Conservation (phyloP, 1,140 invertebrate species). For the Manduca sexta region DNA sequence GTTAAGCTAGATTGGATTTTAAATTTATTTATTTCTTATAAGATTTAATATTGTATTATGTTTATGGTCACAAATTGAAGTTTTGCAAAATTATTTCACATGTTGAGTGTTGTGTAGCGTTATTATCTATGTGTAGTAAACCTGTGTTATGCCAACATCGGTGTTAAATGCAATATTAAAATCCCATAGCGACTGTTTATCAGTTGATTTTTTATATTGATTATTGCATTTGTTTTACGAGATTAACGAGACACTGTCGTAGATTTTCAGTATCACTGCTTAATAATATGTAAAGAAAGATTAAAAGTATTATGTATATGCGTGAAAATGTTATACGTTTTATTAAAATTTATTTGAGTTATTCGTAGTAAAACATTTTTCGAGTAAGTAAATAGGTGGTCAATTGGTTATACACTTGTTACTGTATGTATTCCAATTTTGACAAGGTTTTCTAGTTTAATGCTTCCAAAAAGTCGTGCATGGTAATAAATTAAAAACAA, state of each 20-base stretch:
- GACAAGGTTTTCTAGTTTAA: not conserved
- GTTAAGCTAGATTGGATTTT: constrained; percentile 60
- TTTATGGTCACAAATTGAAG: constrained; percentile 42
- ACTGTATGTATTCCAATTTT: too few relatives aligned
- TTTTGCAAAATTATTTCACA: constrained; percentile 11
- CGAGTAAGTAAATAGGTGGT: constrained; percentile 34
- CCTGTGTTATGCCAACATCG: constrained; percentile 1
- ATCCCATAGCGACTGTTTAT: constrained; percentile 3
- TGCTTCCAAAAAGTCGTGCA: constrained; percentile 8
- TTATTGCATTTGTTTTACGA: constrained; percentile 6
- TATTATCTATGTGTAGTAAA: not conserved
- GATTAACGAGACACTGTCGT: too few relatives aligned
- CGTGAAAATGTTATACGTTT: constrained; percentile 8
- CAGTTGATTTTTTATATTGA: constrained; percentile 1
- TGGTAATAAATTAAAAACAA: not conserved
- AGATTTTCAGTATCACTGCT: not conserved
- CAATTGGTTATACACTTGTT: constrained; percentile 23
- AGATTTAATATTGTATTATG: constrained; percentile 26
- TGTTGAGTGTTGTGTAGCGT: constrained; percentile 1
- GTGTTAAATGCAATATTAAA: constrained; percentile 10
- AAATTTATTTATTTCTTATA: constrained; percentile 47
- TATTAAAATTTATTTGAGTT: not conserved
- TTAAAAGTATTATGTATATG: not conserved
- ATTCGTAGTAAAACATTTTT: too few relatives aligned
- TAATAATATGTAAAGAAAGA: not conserved